A percentile compares a stretch with the other conserved stretches of the same genome.
Evolutionary conservation across 2,113 vertebrate genomes (phyloP).

Genomic region (Mobula hypostoma): DNA sequence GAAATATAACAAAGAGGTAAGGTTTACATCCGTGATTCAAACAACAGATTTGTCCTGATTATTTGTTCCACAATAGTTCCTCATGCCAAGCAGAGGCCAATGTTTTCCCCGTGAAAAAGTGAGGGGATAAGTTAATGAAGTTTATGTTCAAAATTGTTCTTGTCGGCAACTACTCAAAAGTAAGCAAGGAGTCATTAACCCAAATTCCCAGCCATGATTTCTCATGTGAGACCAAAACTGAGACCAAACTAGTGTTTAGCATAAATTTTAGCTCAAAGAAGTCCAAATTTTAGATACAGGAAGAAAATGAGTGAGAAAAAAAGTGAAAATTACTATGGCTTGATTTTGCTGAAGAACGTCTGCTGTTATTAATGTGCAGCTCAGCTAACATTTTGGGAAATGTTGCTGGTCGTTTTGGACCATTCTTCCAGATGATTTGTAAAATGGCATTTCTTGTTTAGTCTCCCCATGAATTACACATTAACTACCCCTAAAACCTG

Average conservation of each 20-base stretch:
- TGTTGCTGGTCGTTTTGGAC: not conserved
- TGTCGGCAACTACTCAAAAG: not conserved
- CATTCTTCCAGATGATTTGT: not conserved
- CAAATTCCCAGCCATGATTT: not conserved
- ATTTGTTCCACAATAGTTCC: not conserved
- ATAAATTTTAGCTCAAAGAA: no score
- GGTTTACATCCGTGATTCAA: not conserved
- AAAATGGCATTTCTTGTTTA: not conserved
- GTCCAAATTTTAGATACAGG: no score
- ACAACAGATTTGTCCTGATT: not conserved
- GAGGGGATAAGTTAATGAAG: not conserved
- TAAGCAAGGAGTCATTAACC: not conserved
- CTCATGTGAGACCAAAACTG: not conserved
- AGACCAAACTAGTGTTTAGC: not conserved
- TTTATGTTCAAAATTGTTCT: not conserved
- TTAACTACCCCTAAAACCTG: not conserved
- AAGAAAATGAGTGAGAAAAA: not conserved
- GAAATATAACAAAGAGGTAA: not conserved
- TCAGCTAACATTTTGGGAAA: not conserved
- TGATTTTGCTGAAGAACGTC: not conserved
- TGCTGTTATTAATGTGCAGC: not conserved
- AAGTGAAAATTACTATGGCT: not conserved
- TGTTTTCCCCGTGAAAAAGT: not conserved
- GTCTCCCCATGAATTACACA: not conserved
- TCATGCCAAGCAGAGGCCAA: not conserved